Evolutionary conservation across 2,113 vertebrate species (phyloP).

Genomic region (Copsychus sechellarum): DNA sequence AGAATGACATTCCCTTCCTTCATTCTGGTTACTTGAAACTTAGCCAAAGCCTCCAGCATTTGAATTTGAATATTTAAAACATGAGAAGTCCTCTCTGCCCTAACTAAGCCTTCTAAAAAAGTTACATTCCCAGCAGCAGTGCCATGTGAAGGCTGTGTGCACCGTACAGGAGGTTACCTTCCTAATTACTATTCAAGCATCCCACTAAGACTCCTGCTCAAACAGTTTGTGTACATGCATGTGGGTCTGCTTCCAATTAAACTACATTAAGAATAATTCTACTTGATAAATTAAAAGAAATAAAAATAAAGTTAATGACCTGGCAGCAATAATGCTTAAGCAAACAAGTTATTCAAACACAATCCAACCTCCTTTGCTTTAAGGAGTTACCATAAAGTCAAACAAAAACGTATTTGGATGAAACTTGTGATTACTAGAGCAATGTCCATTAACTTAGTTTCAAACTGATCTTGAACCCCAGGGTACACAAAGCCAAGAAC

Average conservation of each 20-base stretch:
- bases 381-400: slow-evolving; percentile 33
- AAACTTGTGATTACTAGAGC: not conserved
- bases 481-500: not conserved
- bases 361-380: slow-evolving; percentile 49
- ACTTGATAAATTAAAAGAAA: slow-evolving; percentile 75
- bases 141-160: not conserved
- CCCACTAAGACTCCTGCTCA: not conserved
- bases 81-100: not conserved
- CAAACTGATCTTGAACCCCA: not conserved
- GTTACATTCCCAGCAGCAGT: not conserved
- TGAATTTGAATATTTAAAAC: slow-evolving; percentile 11
- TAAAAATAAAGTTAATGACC: slow-evolving; percentile 64
- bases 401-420: slow-evolving; percentile 18
- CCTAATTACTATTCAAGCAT: not conserved
- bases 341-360: slow-evolving; percentile 61
- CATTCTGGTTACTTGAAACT: not conserved
- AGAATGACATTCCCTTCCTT: not conserved
- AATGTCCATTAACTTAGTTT: not conserved
- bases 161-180: not conserved
- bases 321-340: slow-evolving; percentile 67
- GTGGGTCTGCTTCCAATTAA: slow-evolving; percentile 69
- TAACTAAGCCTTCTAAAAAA: not conserved
- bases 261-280: slow-evolving; percentile 43
- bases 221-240: accelerated
- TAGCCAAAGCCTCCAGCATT: slow-evolving; percentile 26